Conservation (phyloP, 35 echinoderm and acorn worm species). For the Ophioderma brevispina region DNA sequence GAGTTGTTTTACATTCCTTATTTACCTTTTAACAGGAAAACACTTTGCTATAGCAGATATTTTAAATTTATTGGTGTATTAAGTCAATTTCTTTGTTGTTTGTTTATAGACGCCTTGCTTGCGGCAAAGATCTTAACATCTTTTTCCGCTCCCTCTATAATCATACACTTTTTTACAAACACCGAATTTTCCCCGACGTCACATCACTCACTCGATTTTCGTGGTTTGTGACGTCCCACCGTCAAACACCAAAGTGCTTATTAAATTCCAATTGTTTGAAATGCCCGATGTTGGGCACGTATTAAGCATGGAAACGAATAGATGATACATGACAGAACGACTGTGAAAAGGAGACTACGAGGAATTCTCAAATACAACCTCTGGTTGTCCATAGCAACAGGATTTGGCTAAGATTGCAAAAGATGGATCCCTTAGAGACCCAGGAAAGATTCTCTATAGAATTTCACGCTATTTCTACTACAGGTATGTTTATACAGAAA, state of each 20-base stretch:
- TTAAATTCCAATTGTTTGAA: background rate
- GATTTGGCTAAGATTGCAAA: background rate
- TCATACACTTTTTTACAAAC: too few relatives aligned
- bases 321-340: background rate
- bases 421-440: background rate
- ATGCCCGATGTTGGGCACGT: background rate
- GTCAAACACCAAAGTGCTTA: background rate
- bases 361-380: background rate
- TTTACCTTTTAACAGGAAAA: too few relatives aligned
- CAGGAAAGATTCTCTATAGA: background rate
- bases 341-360: background rate
- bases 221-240: background rate
- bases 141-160: too few relatives aligned
- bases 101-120: background rate
- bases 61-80: too few relatives aligned
- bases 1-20: too few relatives aligned
- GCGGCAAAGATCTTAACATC: background rate
- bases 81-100: background rate
- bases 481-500: too few relatives aligned
- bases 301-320: background rate
- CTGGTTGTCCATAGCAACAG: background rate
- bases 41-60: too few relatives aligned
- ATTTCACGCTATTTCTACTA: background rate
- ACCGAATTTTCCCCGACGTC: background rate
- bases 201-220: background rate